These are phyloP conservation scores for Lytechinus variegatus DNA, from an alignment of 35 echinoderm and acorn worm species.

Conservation along the genomic window DNA sequence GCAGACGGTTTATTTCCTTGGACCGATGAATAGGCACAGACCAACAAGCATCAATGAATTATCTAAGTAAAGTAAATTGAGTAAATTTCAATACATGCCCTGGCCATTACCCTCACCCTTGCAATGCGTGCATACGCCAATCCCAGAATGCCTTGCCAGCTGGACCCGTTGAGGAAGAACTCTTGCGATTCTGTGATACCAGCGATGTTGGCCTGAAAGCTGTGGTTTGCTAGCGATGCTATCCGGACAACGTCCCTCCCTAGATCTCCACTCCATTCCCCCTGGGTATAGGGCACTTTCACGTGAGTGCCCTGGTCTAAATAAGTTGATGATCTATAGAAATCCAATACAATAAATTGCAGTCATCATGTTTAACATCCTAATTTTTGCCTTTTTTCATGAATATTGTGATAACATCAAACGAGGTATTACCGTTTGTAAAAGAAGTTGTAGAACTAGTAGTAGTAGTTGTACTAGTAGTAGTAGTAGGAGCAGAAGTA, in stretches of 20 bases:
- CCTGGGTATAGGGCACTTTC: slow-evolving; percentile 81
- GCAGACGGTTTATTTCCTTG: too few relatives aligned
- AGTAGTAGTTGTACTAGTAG: too few relatives aligned
- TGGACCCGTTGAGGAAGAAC: slow-evolving; percentile 94
- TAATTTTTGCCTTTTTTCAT: too few relatives aligned
- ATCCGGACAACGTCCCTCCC: slow-evolving; percentile 69
- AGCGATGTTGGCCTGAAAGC: slow-evolving; percentile 70
- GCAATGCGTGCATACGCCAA: slow-evolving; percentile 84
- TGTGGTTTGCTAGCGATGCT: slow-evolving; percentile 52
- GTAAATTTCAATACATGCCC: too few relatives aligned
- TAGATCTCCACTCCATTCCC: slow-evolving; percentile 80
- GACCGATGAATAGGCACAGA: too few relatives aligned
- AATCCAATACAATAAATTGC: neutral
- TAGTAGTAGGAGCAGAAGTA: too few relatives aligned
- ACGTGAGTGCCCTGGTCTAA: slow-evolving; percentile 56
- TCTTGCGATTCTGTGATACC: slow-evolving; percentile 78
- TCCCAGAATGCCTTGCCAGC: slow-evolving; percentile 98
- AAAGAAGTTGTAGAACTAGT: too few relatives aligned
- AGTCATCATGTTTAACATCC: too few relatives aligned
- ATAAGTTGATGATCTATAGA: slow-evolving; percentile 82
- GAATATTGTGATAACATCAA: too few relatives aligned
- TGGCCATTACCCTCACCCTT: slow-evolving; percentile 59
- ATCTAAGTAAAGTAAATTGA: too few relatives aligned
- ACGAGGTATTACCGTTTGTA: too few relatives aligned
- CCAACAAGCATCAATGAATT: too few relatives aligned